phyloP scores from a whole-genome alignment of 2,797 vertebrate genomes.

The Girardinus metallicus region DNA sequence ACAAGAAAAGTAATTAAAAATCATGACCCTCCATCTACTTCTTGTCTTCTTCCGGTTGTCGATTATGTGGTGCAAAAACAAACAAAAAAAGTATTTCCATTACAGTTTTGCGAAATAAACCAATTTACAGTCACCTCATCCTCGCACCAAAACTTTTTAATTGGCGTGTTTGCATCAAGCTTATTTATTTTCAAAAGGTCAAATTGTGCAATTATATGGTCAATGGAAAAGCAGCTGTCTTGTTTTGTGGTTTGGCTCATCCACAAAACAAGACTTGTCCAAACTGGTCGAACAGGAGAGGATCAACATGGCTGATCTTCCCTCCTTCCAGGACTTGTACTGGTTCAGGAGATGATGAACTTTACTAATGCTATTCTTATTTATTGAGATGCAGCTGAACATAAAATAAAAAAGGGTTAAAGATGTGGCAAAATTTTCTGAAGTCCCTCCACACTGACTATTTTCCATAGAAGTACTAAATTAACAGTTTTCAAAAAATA shows the following conservation, averaged over 20 bases:
- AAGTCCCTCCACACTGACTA: not conserved
- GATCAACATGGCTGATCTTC: too few relatives aligned
- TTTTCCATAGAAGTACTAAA: too few relatives aligned
- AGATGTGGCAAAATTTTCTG: not conserved
- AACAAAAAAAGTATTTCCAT: not conserved
- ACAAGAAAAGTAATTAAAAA: not conserved
- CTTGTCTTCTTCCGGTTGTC: not conserved
- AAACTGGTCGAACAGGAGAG: too few relatives aligned
- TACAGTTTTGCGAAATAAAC: not conserved
- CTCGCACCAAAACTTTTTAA: not conserved
- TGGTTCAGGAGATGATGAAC: too few relatives aligned
- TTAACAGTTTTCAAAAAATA: not conserved
- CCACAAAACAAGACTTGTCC: too few relatives aligned
- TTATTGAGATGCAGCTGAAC: not conserved
- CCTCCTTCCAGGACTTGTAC: too few relatives aligned
- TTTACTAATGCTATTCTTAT: not conserved
- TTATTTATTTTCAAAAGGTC: not conserved
- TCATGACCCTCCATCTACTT: not conserved
- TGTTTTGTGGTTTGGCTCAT: too few relatives aligned
- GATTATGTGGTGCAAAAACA: not conserved
- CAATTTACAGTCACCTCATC: not conserved
- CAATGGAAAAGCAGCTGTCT: not conserved
- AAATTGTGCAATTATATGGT: not conserved
- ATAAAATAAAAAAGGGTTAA: not conserved
- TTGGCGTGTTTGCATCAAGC: not conserved